Conservation (phyloP, 2,888 invertebrate genomes). For the Diabrotica balteata region DNA sequence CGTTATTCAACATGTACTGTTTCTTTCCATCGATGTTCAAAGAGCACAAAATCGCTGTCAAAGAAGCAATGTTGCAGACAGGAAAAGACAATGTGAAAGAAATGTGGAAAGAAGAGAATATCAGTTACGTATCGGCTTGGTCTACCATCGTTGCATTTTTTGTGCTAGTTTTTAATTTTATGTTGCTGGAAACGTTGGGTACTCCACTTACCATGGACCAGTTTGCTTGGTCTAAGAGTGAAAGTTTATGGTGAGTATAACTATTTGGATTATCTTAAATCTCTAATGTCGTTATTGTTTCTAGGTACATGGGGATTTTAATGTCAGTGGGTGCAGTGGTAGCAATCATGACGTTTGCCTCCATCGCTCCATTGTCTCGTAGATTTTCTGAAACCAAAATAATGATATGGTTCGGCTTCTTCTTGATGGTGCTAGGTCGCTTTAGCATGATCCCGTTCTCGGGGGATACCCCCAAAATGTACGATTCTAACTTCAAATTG, state of each 20-base stretch:
- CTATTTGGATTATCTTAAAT: too few species aligned
- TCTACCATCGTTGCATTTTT: conserved; percentile 82
- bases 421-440: conserved; percentile 79
- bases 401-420: conserved; percentile 84
- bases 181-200: conserved; percentile 85
- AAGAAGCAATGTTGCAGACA: conserved; percentile 78
- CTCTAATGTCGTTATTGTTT: not conserved
- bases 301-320: conserved; percentile 76
- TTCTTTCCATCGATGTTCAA: conserved; percentile 79
- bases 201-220: conserved; percentile 88
- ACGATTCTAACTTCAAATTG: conserved; percentile 52
- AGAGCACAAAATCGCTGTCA: conserved; percentile 78
- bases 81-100: conserved; percentile 77
- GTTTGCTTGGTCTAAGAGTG: conserved; percentile 82
- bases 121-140: conserved; percentile 80
- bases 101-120: conserved; percentile 73
- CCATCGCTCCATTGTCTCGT: conserved; percentile 75
- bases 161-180: conserved; percentile 86
- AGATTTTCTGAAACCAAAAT: conserved; percentile 77
- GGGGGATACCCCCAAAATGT: conserved; percentile 66
- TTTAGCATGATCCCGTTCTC: conserved; percentile 81
- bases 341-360: conserved; percentile 75
- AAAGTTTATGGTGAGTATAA: conserved; percentile 67
- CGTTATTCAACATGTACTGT: conserved; percentile 73
- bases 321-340: conserved; percentile 83